Evolutionary conservation across 92 coral and sea anemone species (phyloP).

Genomic region (Porites lobata): DNA sequence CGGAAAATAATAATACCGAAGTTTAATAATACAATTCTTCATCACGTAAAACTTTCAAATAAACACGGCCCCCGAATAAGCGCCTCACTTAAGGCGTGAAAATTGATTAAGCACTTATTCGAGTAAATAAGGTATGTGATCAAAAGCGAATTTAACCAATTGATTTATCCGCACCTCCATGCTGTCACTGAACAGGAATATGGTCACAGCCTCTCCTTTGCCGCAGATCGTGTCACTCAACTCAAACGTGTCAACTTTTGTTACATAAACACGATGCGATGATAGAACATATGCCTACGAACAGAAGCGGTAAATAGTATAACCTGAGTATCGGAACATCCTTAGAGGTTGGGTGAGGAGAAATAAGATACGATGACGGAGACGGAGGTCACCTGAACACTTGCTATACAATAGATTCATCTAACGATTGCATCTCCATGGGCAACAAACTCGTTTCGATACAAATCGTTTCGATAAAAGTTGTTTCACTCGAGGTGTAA

Average conservation of each 20-base stretch:
- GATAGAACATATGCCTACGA: conserved; percentile 90
- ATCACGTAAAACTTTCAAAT: background rate
- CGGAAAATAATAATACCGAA: too few relatives aligned
- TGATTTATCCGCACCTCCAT: conserved; percentile 74
- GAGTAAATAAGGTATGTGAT: background rate
- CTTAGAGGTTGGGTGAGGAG: too few relatives aligned
- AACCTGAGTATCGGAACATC: too few relatives aligned
- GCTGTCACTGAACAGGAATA: conserved; percentile 97
- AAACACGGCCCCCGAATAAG: background rate
- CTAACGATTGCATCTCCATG: too few relatives aligned
- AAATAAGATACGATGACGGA: too few relatives aligned
- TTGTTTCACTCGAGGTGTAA: too few relatives aligned
- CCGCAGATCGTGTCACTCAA: conserved; percentile 93
- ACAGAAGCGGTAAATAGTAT: background rate
- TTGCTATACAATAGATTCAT: too few relatives aligned
- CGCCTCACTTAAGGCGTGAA: background rate
- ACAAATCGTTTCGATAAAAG: too few relatives aligned
- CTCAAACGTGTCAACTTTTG: conserved; percentile 94
- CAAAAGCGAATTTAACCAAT: background rate
- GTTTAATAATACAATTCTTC: too few relatives aligned
- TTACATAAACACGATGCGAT: conserved; percentile 91
- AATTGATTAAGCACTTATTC: background rate
- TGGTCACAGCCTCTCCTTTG: conserved; percentile 94
- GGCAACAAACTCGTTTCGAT: too few relatives aligned
- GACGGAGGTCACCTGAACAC: too few relatives aligned